Percentiles rank a stretch among this genome's conserved stretches.
Evolutionary conservation across 2,797 vertebrate genomes (phyloP).

Genomic region (Rallus crepitans): DNA sequence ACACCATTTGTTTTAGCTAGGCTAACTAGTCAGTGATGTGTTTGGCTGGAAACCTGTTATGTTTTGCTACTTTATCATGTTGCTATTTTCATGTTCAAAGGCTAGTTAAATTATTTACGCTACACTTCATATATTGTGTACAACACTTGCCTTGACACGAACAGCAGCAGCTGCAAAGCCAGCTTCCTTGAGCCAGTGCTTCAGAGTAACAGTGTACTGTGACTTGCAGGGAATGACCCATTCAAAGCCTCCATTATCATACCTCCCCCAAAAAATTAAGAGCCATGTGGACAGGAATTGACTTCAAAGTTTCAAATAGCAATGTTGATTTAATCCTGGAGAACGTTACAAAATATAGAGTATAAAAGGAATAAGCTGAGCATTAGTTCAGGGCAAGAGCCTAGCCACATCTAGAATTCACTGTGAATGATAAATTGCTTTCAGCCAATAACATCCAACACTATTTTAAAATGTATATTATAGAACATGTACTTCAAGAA

Average conservation of each 20-base stretch:
- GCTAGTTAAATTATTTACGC: constrained; percentile 69
- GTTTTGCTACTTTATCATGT: constrained; percentile 57
- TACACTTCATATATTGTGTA: constrained; percentile 65
- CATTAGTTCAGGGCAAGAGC: neutral
- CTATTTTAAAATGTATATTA: constrained; percentile 33
- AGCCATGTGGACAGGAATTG: rapidly evolving
- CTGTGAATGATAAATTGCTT: constrained; percentile 23
- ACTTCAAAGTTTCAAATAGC: neutral
- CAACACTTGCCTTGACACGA: constrained; percentile 52
- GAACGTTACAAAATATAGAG: neutral
- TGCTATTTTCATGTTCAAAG: constrained; percentile 65
- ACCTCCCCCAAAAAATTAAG: neutral
- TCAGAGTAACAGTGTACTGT: neutral
- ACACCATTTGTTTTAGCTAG: neutral
- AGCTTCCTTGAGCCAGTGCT: neutral
- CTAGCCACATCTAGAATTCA: neutral
- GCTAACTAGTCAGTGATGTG: constrained; percentile 29
- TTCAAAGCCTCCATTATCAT: neutral
- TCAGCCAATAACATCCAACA: constrained; percentile 23
- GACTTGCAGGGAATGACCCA: neutral
- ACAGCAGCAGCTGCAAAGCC: constrained; percentile 34
- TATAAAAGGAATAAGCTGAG: neutral
- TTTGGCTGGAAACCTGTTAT: constrained; percentile 52
- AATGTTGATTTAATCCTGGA: neutral
- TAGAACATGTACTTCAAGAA: constrained; percentile 12